Percentiles rank a stretch among this genome's conserved stretches.
Evolutionary conservation across 2,797 vertebrate species (phyloP).

Genomic region (Loriculus beryllinus): DNA sequence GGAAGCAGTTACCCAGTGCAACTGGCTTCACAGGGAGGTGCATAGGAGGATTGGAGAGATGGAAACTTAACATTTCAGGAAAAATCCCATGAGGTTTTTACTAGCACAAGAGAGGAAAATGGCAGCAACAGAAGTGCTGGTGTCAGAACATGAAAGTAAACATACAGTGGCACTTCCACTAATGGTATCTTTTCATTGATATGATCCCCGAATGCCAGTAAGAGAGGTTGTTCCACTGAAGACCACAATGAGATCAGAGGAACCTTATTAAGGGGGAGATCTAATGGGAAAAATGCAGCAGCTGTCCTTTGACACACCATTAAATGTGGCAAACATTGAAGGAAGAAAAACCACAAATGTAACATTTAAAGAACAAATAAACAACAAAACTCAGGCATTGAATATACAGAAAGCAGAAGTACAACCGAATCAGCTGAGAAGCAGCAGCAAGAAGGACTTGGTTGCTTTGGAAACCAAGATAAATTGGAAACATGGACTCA

Average conservation of each 20-base stretch:
- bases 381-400: not conserved
- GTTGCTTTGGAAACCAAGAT: conserved; percentile 21
- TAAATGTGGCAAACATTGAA: not conserved
- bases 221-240: not conserved
- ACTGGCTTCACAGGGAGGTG: not conserved
- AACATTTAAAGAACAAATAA: not conserved
- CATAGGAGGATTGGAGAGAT: not conserved
- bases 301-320: not conserved
- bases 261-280: not conserved
- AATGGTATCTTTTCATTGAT: not conserved
- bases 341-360: not conserved
- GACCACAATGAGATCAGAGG: not conserved
- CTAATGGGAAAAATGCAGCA: not conserved
- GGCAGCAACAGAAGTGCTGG: not conserved
- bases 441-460: not conserved
- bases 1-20: rapidly evolving
- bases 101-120: not conserved
- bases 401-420: not conserved
- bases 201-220: not conserved
- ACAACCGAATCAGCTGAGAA: not conserved
- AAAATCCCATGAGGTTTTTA: not conserved
- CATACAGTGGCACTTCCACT: not conserved
- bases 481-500: not conserved
- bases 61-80: not conserved
- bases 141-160: not conserved